Conservation (phyloP, 2,888 invertebrate species). For the Julus scanicus region DNA sequence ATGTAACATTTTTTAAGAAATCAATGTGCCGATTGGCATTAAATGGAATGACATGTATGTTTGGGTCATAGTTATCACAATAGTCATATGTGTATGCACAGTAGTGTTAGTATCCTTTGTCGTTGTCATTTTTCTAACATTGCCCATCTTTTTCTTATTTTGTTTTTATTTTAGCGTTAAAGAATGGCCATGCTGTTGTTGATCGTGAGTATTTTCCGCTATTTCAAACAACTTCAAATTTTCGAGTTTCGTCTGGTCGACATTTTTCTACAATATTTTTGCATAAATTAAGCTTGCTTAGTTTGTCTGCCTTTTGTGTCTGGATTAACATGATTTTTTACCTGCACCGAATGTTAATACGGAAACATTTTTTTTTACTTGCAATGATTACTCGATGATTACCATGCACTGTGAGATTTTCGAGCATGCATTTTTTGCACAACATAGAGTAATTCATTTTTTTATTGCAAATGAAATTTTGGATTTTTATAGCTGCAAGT, state of each 20-base stretch:
- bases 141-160: slow-evolving; percentile 48
- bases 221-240: neutral
- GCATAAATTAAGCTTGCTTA: slow-evolving; percentile 3
- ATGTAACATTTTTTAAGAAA: neutral
- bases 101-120: slow-evolving; percentile 14
- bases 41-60: neutral
- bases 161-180: slow-evolving; percentile 47
- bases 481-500: neutral
- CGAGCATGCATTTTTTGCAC: slow-evolving; percentile 13
- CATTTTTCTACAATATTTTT: neutral
- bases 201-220: slow-evolving; percentile 38
- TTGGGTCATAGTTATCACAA: slow-evolving; percentile 40
- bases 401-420: slow-evolving; percentile 15
- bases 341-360: slow-evolving; percentile 20
- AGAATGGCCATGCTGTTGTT: slow-evolving; percentile 42
- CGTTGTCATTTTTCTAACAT: slow-evolving; percentile 37
- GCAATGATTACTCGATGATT: neutral
- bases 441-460: neutral
- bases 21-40: neutral
- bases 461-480: slow-evolving; percentile 38
- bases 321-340: neutral
- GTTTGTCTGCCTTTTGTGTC: slow-evolving; percentile 1
- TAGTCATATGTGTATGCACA: slow-evolving; percentile 21
- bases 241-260: neutral
- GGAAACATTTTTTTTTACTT: neutral